Percentiles rank a stretch among this genome's conserved stretches.
Evolutionary conservation across 2,797 vertebrate species (phyloP).

Genomic region (Gallinago nigripennis): DNA sequence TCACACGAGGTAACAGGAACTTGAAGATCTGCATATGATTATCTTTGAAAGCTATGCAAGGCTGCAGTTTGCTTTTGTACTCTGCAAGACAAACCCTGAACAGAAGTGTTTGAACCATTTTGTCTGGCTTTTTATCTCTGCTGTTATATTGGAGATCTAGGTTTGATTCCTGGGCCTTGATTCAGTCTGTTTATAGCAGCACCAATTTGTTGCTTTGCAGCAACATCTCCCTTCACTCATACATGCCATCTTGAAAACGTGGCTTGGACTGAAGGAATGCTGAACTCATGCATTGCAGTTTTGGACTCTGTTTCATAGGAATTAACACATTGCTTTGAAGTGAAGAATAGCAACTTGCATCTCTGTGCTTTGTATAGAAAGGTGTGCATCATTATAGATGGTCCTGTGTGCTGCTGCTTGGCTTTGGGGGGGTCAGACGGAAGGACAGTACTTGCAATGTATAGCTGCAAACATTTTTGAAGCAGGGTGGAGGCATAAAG

Average conservation of each 20-base stretch:
- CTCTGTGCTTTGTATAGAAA: not conserved
- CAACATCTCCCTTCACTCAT: not conserved
- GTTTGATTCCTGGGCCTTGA: not conserved
- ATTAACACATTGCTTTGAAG: not conserved
- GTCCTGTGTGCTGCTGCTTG: not conserved
- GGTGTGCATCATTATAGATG: not conserved
- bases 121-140: not conserved
- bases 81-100: not conserved
- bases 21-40: not conserved
- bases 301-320: not conserved
- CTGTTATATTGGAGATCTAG: not conserved
- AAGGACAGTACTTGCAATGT: not conserved
- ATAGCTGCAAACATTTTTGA: not conserved
- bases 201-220: not conserved
- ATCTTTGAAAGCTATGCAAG: constrained; percentile 5
- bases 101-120: not conserved
- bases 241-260: not conserved
- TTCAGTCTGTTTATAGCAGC: not conserved
- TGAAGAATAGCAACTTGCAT: not conserved
- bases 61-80: not conserved
- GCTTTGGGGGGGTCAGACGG: not conserved
- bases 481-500: not conserved
- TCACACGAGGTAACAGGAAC: constrained; percentile 1
- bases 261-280: not conserved
- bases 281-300: not conserved